phyloP scores from a whole-genome alignment of 1,140 invertebrate genomes.

The Cyrtorhinus lividipennis region DNA sequence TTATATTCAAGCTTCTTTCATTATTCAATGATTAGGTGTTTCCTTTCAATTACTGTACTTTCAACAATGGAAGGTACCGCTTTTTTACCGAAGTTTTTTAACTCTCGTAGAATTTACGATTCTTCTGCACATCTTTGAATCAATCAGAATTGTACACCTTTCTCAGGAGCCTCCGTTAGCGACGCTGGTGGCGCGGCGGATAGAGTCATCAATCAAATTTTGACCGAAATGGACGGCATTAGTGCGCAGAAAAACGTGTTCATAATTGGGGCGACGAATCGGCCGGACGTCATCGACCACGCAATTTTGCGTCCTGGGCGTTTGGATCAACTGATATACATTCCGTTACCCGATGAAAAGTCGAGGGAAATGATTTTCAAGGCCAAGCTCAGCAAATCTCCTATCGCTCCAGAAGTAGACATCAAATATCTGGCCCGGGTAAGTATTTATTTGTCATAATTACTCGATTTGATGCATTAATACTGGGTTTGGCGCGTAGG shows the following conservation, averaged over 20 bases:
- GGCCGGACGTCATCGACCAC: constrained; percentile 59
- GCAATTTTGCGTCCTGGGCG: constrained; percentile 95
- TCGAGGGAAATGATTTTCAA: constrained; percentile 89
- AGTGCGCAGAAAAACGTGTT: constrained; percentile 99
- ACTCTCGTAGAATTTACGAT: too few relatives aligned
- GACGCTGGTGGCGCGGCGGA: constrained; percentile 97
- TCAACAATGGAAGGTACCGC: too few relatives aligned
- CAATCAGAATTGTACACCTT: too few relatives aligned
- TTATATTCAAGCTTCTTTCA: too few relatives aligned
- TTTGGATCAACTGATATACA: constrained; percentile 98
- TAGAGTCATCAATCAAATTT: constrained; percentile 98
- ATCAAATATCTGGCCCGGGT: constrained; percentile 63
- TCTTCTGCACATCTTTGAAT: too few relatives aligned
- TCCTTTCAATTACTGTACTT: too few relatives aligned
- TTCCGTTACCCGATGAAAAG: constrained; percentile 96
- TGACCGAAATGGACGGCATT: constrained; percentile 99
- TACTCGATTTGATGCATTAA: too few relatives aligned
- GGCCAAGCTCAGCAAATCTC: constrained; percentile 92
- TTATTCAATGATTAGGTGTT: too few relatives aligned
- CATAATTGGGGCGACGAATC: constrained; percentile 84
- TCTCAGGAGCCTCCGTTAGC: constrained; percentile 60
- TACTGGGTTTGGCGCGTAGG: too few relatives aligned
- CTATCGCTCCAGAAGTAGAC: constrained; percentile 88
- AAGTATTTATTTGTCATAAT: background rate
- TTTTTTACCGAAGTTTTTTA: background rate